phyloP scores from a whole-genome alignment of 2,797 vertebrate genomes.

The Thalassophryne amazonica region DNA sequence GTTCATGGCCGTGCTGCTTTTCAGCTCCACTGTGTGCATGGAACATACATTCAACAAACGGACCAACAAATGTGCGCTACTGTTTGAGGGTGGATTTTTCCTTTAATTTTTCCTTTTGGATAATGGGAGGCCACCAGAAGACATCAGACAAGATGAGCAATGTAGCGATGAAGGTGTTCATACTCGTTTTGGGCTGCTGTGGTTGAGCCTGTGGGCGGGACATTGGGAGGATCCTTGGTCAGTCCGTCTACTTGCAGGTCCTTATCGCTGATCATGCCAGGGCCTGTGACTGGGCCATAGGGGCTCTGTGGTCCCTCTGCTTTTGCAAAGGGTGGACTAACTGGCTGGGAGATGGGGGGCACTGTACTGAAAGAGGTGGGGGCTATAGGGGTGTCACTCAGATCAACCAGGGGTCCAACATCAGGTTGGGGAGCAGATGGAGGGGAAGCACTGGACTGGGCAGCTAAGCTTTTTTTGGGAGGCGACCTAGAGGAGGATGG shows the following conservation, averaged over 20 bases:
- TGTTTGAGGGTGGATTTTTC: conserved; percentile 10
- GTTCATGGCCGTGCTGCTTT: too few species aligned
- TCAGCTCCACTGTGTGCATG: too few species aligned
- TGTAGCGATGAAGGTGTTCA: conserved; percentile 79
- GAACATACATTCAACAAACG: too few species aligned
- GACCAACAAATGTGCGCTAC: background rate
- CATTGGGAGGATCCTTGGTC: conserved; percentile 87
- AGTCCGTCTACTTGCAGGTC: conserved; percentile 92
- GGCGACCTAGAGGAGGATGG: conserved; percentile 68
- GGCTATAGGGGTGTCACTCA: conserved; percentile 80
- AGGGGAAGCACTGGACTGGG: conserved; percentile 49
- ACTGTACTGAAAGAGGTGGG: conserved; percentile 60
- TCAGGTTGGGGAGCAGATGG: conserved; percentile 71
- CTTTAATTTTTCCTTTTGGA: background rate
- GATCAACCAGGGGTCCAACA: conserved; percentile 91
- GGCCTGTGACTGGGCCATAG: conserved; percentile 69
- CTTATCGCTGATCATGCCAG: conserved; percentile 69
- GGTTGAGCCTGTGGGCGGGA: conserved; percentile 80
- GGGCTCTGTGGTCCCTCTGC: conserved; percentile 66
- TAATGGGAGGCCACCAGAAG: conserved; percentile 41
- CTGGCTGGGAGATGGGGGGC: conserved; percentile 69
- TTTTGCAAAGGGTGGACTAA: conserved; percentile 32
- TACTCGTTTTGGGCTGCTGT: conserved; percentile 91
- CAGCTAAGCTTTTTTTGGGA: conserved; percentile 72
- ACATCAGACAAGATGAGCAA: conserved; percentile 63